These are phyloP conservation scores for Copsychus sechellarum DNA, from an alignment of 2,113 vertebrate genomes.

Conservation along the genomic window DNA sequence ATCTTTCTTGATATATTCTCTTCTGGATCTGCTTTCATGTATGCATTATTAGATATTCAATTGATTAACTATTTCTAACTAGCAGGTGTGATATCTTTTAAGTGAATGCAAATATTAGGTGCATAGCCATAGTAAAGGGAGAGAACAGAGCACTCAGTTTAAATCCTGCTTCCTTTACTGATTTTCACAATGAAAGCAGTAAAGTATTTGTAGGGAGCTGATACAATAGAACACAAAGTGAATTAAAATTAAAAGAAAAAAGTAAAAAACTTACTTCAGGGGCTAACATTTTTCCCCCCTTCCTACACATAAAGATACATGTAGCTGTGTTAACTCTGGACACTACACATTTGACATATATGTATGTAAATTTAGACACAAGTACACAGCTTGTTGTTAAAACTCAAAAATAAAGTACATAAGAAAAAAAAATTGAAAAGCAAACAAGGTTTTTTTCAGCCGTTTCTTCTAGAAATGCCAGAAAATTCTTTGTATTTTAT, in stretches of 20 bases:
- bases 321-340: not conserved
- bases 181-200: not conserved
- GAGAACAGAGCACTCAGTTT: not conserved
- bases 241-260: not conserved
- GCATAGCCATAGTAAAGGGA: not conserved
- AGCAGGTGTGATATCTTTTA: not conserved
- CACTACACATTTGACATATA: not conserved
- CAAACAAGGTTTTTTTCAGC: rapidly evolving
- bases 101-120: not conserved
- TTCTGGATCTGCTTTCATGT: not conserved
- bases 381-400: not conserved
- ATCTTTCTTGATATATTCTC: not conserved
- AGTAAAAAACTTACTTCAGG: not conserved
- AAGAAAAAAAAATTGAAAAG: not conserved
- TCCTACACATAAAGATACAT: not conserved
- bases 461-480: not conserved
- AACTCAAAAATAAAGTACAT: not conserved
- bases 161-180: not conserved
- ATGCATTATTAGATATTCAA: not conserved
- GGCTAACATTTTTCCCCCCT: not conserved
- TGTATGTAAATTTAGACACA: not conserved
- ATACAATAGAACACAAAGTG: not conserved
- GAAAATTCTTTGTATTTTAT: not conserved
- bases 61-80: not conserved
- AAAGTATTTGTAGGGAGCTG: not conserved